Evolutionary conservation across 2,888 invertebrate species (phyloP).

Genomic region (Dexiosoma caninum): DNA sequence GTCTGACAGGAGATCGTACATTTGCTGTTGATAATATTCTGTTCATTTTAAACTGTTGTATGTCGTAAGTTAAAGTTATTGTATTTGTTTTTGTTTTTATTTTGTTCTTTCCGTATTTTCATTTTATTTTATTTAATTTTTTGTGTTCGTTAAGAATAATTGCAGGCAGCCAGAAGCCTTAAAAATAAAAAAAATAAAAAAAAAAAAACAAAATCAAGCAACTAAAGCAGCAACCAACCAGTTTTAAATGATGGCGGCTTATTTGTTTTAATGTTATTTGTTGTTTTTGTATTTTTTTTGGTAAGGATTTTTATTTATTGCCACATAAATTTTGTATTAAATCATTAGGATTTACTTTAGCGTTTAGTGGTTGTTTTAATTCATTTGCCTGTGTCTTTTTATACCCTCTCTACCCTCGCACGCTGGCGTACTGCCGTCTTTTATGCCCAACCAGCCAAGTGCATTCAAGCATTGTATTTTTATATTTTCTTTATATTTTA

Average conservation of each 20-base stretch:
- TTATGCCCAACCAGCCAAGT: slow-evolving; percentile 37
- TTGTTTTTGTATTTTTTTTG: slow-evolving; percentile 39
- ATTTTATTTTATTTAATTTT: background rate
- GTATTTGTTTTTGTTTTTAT: no score
- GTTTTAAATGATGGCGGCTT: slow-evolving; percentile 62
- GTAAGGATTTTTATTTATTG: slow-evolving; percentile 63
- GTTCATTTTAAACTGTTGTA: slow-evolving; percentile 46
- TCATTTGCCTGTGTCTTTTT: slow-evolving; percentile 24
- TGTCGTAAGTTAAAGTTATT: slow-evolving; percentile 8
- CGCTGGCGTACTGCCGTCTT: background rate
- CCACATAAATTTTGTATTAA: slow-evolving; percentile 65
- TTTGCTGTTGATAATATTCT: slow-evolving; percentile 47
- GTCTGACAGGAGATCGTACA: slow-evolving; percentile 62
- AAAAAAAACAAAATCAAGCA: slow-evolving; percentile 7
- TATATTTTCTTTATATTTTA: slow-evolving; percentile 8
- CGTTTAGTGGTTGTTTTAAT: slow-evolving; percentile 62
- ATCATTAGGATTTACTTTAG: slow-evolving; percentile 66
- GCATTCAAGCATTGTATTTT: slow-evolving; percentile 51
- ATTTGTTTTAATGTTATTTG: slow-evolving; percentile 59
- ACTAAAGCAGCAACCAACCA: slow-evolving; percentile 29
- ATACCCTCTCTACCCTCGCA: slow-evolving; percentile 15
- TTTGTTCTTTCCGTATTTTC: slow-evolving; percentile 1
- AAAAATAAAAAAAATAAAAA: slow-evolving; percentile 4
- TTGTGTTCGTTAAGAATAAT: slow-evolving; percentile 39
- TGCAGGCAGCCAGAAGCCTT: slow-evolving; percentile 59